These are phyloP conservation scores for Gymnoscopelus microlampas DNA, from an alignment of 2,797 vertebrate genomes.

Conservation along the genomic window DNA sequence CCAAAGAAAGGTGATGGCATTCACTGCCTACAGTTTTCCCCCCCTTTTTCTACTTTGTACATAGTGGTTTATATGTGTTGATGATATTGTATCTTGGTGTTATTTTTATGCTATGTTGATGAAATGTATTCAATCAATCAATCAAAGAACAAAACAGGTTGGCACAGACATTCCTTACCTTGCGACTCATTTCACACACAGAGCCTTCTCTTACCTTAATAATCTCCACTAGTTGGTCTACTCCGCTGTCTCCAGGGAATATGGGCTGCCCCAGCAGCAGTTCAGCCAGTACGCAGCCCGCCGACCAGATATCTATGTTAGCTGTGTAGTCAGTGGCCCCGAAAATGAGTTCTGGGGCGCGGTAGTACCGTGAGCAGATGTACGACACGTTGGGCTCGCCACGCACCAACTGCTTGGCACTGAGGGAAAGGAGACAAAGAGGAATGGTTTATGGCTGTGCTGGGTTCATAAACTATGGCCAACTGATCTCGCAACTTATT, in stretches of 20 bases:
- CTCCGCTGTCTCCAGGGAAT: slow-evolving; percentile 94
- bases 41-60: too few species aligned
- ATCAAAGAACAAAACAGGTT: too few species aligned
- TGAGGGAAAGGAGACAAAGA: slow-evolving; percentile 52
- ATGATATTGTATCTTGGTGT: too few species aligned
- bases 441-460: not conserved
- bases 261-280: slow-evolving; percentile 93
- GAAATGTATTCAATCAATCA: too few species aligned
- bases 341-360: slow-evolving; percentile 95
- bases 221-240: slow-evolving; percentile 96
- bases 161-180: too few species aligned
- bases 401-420: slow-evolving; percentile 92
- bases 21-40: too few species aligned
- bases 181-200: too few species aligned
- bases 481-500: too few species aligned
- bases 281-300: slow-evolving; percentile 93
- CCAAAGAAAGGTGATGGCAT: too few species aligned
- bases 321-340: slow-evolving; percentile 96
- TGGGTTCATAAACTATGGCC: not conserved
- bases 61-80: too few species aligned
- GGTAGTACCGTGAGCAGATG: slow-evolving; percentile 95
- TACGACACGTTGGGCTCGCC: slow-evolving; percentile 96
- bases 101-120: too few species aligned
- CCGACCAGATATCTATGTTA: slow-evolving; percentile 96
- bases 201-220: slow-evolving; percentile 84